Conservation (phyloP, 64 coral and sea anemone species). For the Dendronephthya gigantea region DNA sequence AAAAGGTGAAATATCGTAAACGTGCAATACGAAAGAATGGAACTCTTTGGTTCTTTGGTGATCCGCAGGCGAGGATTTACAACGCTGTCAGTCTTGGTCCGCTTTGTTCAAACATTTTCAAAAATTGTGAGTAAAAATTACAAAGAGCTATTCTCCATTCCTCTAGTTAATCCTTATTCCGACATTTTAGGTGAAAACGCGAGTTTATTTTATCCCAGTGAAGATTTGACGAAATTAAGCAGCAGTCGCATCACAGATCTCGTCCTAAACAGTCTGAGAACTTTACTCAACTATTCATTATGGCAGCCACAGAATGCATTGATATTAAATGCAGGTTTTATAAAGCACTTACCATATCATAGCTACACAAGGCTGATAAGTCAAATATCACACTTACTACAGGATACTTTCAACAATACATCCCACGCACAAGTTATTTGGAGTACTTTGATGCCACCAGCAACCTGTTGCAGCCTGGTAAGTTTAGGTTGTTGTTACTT, state of each 20-base stretch:
- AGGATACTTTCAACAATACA: background rate
- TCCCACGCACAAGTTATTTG: background rate
- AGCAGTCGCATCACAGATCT: background rate
- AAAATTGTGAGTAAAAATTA: background rate
- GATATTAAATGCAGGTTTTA: background rate
- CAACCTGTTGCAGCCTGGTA: background rate
- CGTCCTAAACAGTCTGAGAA: background rate
- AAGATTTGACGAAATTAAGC: background rate
- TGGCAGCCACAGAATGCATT: background rate
- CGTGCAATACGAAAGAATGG: background rate
- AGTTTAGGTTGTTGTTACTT: background rate
- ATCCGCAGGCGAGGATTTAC: background rate
- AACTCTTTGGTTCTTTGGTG: conserved; percentile 9
- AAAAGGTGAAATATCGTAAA: background rate
- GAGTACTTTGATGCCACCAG: background rate
- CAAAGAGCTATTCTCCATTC: too few relatives aligned
- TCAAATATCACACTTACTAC: background rate
- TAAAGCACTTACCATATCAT: background rate
- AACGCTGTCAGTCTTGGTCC: background rate
- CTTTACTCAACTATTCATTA: background rate
- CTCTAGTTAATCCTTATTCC: too few relatives aligned
- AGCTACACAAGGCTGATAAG: background rate
- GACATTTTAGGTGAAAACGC: background rate
- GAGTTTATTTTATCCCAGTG: background rate
- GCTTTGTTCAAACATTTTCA: background rate